Evolutionary conservation across 2,797 vertebrate species (phyloP).

Genomic region (Phylloscopus collybita): DNA sequence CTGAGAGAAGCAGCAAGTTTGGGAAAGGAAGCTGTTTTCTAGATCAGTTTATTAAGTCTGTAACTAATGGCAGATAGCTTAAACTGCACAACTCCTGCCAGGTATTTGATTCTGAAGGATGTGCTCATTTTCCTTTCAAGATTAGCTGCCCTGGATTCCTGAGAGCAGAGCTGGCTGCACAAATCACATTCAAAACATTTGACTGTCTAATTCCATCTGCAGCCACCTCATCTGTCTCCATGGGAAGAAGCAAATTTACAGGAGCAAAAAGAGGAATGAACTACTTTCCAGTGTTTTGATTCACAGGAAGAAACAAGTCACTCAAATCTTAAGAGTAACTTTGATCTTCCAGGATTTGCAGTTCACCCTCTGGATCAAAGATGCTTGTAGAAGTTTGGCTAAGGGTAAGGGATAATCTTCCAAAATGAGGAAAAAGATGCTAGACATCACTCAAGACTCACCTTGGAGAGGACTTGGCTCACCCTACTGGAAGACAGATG

Average conservation of each 20-base stretch:
- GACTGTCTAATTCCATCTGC: conserved; percentile 9
- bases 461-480: neutral
- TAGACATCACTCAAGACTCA: neutral
- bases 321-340: neutral
- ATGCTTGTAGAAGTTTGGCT: neutral
- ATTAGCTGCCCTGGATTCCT: conserved; percentile 32
- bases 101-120: conserved; percentile 5
- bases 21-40: conserved; percentile 18
- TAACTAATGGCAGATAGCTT: neutral
- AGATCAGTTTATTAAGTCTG: conserved; percentile 6
- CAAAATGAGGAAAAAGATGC: neutral
- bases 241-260: conserved; percentile 10
- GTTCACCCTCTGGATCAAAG: neutral
- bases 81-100: neutral
- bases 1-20: neutral
- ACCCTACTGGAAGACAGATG: neutral
- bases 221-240: conserved; percentile 21
- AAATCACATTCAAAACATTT: neutral
- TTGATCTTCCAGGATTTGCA: neutral
- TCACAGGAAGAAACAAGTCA: neutral
- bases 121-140: conserved; percentile 27
- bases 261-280: neutral
- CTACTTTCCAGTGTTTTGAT: neutral
- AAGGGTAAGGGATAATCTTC: neutral
- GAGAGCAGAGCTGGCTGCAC: neutral